These are phyloP conservation scores for Lontra canadensis DNA, from an alignment of 2,113 vertebrate species.

Conservation along the genomic window DNA sequence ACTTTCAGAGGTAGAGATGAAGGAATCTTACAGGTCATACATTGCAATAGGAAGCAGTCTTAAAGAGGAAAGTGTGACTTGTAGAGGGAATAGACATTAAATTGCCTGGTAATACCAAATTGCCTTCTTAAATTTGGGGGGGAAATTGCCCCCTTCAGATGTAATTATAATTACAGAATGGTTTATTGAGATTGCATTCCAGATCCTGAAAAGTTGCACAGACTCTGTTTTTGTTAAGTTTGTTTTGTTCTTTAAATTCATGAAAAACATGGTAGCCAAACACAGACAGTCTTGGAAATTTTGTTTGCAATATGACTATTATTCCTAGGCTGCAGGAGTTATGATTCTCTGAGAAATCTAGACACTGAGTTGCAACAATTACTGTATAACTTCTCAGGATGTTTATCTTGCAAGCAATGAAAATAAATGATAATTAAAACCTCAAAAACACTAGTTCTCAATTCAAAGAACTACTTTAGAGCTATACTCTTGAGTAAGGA, in stretches of 20 bases:
- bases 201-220: too few relatives aligned
- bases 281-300: neutral
- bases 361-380: neutral
- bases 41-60: neutral
- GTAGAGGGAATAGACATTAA: neutral
- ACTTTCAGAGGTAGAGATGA: neutral
- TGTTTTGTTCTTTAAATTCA: neutral
- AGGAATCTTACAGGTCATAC: neutral
- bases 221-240: neutral
- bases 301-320: neutral
- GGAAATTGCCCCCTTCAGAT: neutral
- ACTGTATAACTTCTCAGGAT: neutral
- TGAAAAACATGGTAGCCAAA: neutral
- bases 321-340: neutral
- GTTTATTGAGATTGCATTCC: neutral
- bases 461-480: neutral
- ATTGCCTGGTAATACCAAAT: neutral
- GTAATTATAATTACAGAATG: neutral
- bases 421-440: neutral
- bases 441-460: neutral
- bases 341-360: neutral
- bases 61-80: neutral
- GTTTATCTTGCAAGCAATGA: neutral
- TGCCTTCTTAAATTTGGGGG: neutral
- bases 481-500: neutral